Evolutionary conservation across 1,140 invertebrate species (phyloP).

Genomic region (Thaumatotibia leucotreta): DNA sequence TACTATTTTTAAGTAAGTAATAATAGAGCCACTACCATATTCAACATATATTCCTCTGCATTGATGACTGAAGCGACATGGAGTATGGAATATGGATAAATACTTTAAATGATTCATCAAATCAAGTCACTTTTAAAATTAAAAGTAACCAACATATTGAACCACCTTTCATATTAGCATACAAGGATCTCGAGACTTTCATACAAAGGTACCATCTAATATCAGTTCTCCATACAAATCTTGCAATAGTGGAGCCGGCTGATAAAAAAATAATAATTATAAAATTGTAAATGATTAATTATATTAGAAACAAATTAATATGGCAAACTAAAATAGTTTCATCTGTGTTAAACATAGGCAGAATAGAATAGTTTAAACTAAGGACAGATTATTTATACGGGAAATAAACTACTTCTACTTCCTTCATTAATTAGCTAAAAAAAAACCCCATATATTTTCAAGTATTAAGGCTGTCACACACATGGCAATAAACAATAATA

Average conservation of each 20-base stretch:
- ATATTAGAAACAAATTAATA: background rate
- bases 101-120: background rate
- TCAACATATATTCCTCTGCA: background rate
- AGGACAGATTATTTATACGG: background rate
- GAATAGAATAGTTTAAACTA: no score
- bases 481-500: no score
- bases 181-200: slow-evolving; percentile 18
- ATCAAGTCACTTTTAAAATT: background rate
- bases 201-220: slow-evolving; percentile 14
- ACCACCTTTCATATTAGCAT: slow-evolving; percentile 5
- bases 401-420: background rate
- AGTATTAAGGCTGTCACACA: no score
- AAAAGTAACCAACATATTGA: background rate
- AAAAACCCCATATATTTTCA: no score
- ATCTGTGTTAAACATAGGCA: background rate
- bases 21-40: background rate
- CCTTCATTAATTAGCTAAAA: no score
- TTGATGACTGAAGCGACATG: background rate
- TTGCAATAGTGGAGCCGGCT: slow-evolving; percentile 58
- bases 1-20: background rate
- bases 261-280: slow-evolving; percentile 42
- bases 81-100: background rate
- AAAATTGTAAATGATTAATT: slow-evolving; percentile 13
- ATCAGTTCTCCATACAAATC: slow-evolving; percentile 38
- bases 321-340: background rate